Conservation (phyloP, 2,888 invertebrate genomes). For the Mythimna loreyi region DNA sequence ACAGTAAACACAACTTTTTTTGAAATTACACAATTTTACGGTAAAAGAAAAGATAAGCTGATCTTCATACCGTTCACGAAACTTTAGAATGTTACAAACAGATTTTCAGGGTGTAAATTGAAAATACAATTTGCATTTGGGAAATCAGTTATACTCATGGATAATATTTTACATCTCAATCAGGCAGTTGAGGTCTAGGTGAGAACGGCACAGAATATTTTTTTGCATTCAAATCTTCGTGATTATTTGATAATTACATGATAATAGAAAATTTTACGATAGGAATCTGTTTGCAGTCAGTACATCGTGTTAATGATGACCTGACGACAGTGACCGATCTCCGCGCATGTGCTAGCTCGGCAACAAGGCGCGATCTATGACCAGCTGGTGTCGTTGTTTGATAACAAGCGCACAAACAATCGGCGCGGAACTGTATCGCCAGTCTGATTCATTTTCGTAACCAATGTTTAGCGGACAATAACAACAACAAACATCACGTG, state of each 20-base stretch:
- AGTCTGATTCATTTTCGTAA: not conserved
- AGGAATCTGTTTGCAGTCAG: no score
- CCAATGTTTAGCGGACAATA: constrained; percentile 2
- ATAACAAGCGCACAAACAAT: constrained; percentile 26
- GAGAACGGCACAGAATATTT: not conserved
- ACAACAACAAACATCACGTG: constrained; percentile 13
- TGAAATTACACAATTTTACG: not conserved
- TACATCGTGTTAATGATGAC: not conserved
- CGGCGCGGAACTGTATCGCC: not conserved
- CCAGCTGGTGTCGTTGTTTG: constrained; percentile 12
- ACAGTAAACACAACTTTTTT: not conserved
- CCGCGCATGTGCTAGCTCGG: not conserved
- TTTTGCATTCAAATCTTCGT: not conserved
- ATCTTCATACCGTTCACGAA: no score
- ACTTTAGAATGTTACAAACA: not conserved
- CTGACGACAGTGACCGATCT: constrained; percentile 1
- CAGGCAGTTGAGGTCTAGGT: no score
- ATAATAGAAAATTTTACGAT: not conserved
- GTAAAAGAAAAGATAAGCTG: not conserved
- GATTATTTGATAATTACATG: not conserved
- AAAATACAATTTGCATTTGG: no score
- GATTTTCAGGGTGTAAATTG: not conserved
- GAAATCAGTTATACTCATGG: no score
- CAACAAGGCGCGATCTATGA: not conserved
- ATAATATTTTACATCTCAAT: no score